Percentiles rank a stretch among this genome's conserved stretches.
Evolutionary conservation across 37 sponge, comb jelly and placozoan species (phyloP).

Genomic region (Tethya wilhelma): DNA sequence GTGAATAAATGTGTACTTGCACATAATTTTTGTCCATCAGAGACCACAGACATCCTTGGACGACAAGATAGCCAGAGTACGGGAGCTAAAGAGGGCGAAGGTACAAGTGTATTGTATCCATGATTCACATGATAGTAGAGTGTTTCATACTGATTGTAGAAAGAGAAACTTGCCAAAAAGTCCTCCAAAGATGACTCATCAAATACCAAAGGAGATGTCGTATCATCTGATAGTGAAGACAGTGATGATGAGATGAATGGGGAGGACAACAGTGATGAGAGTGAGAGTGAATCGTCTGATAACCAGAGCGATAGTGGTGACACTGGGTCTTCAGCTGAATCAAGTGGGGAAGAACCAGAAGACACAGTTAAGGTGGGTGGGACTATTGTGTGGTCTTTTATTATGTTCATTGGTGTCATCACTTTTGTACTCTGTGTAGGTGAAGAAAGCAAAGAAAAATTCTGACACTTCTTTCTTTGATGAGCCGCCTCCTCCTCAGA

Average conservation of each 20-base stretch:
- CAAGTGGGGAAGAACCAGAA: neutral
- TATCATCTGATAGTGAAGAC: neutral
- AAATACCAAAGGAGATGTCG: neutral
- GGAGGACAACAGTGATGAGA: neutral
- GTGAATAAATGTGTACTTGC: neutral
- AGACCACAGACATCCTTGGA: slow-evolving; percentile 46
- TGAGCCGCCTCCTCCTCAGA: slow-evolving; percentile 63
- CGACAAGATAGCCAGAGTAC: slow-evolving; percentile 63
- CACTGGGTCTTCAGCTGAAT: no score
- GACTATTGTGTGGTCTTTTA: neutral
- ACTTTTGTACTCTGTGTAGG: neutral
- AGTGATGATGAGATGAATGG: neutral
- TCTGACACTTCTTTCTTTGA: slow-evolving; percentile 71
- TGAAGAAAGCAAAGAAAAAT: slow-evolving; percentile 5
- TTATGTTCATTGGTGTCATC: neutral
- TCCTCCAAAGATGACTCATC: slow-evolving; percentile 13
- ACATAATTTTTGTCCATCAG: neutral
- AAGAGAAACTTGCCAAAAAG: neutral
- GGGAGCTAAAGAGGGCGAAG: slow-evolving; percentile 54
- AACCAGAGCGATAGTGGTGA: no score
- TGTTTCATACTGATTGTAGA: neutral
- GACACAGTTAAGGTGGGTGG: neutral
- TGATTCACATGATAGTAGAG: neutral
- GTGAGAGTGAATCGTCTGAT: neutral
- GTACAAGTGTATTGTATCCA: slow-evolving; percentile 5